Base-by-base conservation (phyloP, 1,140 invertebrate species). In the Lordiphosa clarofinis region DNA sequence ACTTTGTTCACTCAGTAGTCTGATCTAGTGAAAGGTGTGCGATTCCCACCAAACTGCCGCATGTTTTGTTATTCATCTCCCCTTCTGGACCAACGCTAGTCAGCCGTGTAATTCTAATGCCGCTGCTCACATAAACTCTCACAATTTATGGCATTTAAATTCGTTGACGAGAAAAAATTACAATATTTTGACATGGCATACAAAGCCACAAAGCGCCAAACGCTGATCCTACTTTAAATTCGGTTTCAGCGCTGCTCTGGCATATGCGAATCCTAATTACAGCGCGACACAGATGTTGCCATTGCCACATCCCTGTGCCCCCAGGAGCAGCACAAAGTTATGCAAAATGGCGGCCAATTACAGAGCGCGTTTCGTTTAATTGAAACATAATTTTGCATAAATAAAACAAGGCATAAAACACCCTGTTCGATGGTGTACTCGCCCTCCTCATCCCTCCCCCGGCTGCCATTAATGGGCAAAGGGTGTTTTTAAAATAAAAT, bases 371-470 rank as follows among this genome's bases (percentile, higher is more conserved):
- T 86, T 49, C 65, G 61, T 79, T 86, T 86, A 87, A 87, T 87
- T 87, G 84, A 87, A 87, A 87, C 84, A 87, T 87, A 87, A 87
- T 87, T 87, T 87, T 84, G 78, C 78, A 84, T 84, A 84, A 84
- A 84, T 84, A 84, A 84, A 84, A 86, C 78, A 70, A 78, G 58
- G 84, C 78, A 87, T 87, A 75, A 87, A 87, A 84, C 82, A 87
- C 76, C 73, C 73, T 87, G 69, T 73, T 74, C 58, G 47, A 78
- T 78, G 60, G 56, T 42, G 11, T 4, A 42, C 46, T n/a, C 54
- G 24, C 8, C 50, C 38, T 21, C 24, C 40, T 35, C 46, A 19
- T 47, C 1, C 44, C 15, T 36, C 37, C 21, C 15, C 12, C 52
- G 13, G 42, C 31, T n/a, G 63, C 58, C 56, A 68, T 69, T 76